Evolutionary conservation across 1,140 invertebrate species (phyloP).

Genomic region (Macrocentrus cingulum): DNA sequence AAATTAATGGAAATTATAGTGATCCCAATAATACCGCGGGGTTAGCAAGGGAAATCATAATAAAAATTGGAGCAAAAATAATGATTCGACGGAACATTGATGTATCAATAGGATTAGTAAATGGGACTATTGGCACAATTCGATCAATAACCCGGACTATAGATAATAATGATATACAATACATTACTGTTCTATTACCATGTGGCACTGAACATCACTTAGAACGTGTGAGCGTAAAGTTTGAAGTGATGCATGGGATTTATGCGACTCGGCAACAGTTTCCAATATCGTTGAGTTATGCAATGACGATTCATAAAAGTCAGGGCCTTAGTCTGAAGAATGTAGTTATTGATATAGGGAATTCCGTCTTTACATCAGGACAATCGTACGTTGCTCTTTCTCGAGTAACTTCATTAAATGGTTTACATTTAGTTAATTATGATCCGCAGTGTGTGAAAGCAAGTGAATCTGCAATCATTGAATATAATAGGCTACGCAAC

Average conservation of each 20-base stretch:
- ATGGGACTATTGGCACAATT: conserved; percentile 38
- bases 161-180: conserved; percentile 24
- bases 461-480: conserved; percentile 30
- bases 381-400: conserved; percentile 49
- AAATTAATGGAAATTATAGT: conserved; percentile 13
- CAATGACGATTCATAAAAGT: conserved; percentile 50
- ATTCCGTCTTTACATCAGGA: conserved; percentile 40
- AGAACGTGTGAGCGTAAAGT: conserved; percentile 31
- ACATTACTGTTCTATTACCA: conserved; percentile 26
- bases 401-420: conserved; percentile 32
- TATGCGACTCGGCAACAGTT: conserved; percentile 47
- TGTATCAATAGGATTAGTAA: conserved; percentile 37
- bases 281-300: conserved; percentile 46
- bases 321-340: conserved; percentile 47
- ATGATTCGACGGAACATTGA: conserved; percentile 42
- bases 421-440: conserved; percentile 39
- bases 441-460: conserved; percentile 35
- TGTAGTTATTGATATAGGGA: conserved; percentile 39
- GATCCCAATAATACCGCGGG: conserved; percentile 27
- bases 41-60: conserved; percentile 25
- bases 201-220: conserved; percentile 27
- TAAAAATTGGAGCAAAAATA: conserved; percentile 32
- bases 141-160: conserved; percentile 22
- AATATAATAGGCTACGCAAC: conserved; percentile 38
- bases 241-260: conserved; percentile 38